Evolutionary conservation across 1,140 invertebrate genomes (phyloP), one percentile per base, ranked within the genome.

Genomic region (Agrypnia vestita): DNA sequence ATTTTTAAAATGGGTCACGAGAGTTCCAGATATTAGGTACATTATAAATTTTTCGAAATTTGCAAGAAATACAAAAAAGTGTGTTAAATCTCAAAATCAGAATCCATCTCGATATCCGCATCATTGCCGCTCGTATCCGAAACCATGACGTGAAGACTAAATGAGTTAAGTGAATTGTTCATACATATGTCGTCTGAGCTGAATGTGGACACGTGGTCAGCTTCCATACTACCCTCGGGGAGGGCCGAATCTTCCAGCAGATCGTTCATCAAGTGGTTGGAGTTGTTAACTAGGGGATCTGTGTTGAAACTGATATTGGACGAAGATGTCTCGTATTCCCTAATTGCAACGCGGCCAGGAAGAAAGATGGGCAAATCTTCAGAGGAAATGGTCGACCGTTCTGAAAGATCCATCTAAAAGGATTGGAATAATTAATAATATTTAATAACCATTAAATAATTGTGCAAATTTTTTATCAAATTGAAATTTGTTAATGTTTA

Each of bases 71-170:
- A 35, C 25, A 35, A 35, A 35, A 35, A 35, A 35, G 1, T 35
- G 6, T 35, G 25, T 35, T 62, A 25, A 62, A 25, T 25, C 25
- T 76, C 59, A 13, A 43, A 76, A n/a, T 76, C 74, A 4, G 74
- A 64, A 10, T 76, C 74, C 12, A 64, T 46, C 49, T 76, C 74
- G 3, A 47, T 53, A 49, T 76, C 74, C 4, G 74, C 74, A 25
- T 62, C 59, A 25, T 76, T 76, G 43, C 56, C 46, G 21, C 74
- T 76, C 3, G 35, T 62, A 17, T 64, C 35, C 6, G 74, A 76
- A 9, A 17, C 11, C 9, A 15, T n/a, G 47, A 56, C 51, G 35
- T 44, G 21, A 46, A 75, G 51, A 53, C 59, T 62, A 8, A 11
- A 62, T 15, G 49, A 3, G 49, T 51, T 12, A 0, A 25, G 17